Base-by-base conservation (phyloP, 2,113 vertebrate species). In the Psittacula cyanocephala region DNA sequence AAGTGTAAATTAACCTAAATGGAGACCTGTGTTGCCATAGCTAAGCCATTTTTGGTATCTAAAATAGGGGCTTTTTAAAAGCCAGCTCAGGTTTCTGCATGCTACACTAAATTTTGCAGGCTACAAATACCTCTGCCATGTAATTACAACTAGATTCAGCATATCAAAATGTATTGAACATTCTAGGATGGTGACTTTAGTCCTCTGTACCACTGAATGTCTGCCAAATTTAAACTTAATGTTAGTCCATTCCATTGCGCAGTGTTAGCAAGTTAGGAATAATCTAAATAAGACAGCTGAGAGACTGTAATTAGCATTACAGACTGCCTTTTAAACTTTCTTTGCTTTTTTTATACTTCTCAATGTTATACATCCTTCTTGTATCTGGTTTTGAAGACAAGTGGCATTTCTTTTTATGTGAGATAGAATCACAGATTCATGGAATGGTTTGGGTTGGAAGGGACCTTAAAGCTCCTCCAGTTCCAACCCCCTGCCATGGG, bases 151-250 rank as follows among this genome's bases (percentile, higher is more conserved):
- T 65, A 49, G 65, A 76, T 68, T 72, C 52, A 59, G 44, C 46
- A 37, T 59, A 93, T 63, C 53, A 91, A 76, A 86, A 63, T 46
- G 27, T 37, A 76, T 17, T 43, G 46, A 88, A 67, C 37, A 19
- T 81, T 72, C 57, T n/a, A 49, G 37, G 43, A 67, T 49, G 25
- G 39, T 89, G 81, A 49, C 91, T 93, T 69, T 39, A 60, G 35
- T 69, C 67, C 52, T 57, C 79, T 76, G 25, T 85, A 65, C 11
- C 6, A 10, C 62, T 79, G 70, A 87, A 69, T 29, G 17, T 41
- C 79, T 94, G 62, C 53, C 60, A 94, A 70, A 88, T 91, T 80
- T 78, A 86, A 92, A 75, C 62, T 84, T 60, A 71, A 86, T 57
- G 43, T 84, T 92, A 79, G 67, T 46, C 52, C 27, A 49, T 67